phyloP scores from a whole-genome alignment of 2,797 vertebrate genomes.

The Gambelia wislizenii region DNA sequence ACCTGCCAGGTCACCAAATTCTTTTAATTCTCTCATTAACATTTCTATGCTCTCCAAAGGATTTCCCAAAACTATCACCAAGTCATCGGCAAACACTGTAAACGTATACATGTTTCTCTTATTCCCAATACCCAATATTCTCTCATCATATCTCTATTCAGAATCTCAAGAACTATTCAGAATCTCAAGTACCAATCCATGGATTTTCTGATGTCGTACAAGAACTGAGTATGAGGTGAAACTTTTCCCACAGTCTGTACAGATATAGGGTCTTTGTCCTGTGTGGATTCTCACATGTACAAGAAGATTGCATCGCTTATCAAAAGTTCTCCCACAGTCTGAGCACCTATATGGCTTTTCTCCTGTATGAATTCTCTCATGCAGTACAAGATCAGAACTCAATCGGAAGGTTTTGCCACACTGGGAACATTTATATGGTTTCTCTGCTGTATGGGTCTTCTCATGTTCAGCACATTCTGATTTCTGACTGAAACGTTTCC shows the following conservation, averaged over 20 bases:
- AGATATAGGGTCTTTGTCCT: conserved; percentile 42
- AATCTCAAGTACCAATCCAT: conserved; percentile 34
- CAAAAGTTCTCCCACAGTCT: conserved; percentile 71
- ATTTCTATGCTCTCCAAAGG: too few species aligned
- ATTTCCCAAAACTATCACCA: too few species aligned
- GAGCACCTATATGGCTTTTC: conserved; percentile 66
- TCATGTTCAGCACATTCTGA: too few species aligned
- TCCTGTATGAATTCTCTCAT: conserved; percentile 66
- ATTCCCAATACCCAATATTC: too few species aligned
- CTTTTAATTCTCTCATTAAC: too few species aligned
- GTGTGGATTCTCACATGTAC: conserved; percentile 61
- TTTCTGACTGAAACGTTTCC: too few species aligned
- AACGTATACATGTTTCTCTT: too few species aligned
- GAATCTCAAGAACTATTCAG: too few species aligned
- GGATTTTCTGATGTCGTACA: conserved; percentile 26
- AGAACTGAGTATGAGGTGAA: conserved; percentile 44
- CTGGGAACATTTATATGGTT: conserved; percentile 60
- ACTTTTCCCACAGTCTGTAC: conserved; percentile 40
- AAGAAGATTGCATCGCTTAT: conserved; percentile 66
- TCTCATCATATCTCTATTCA: too few species aligned
- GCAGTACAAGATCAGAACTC: conserved; percentile 61
- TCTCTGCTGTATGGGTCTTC: conserved; percentile 63
- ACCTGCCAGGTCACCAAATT: too few species aligned
- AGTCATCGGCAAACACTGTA: too few species aligned
- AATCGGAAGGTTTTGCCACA: conserved; percentile 68